phyloP scores from a whole-genome alignment of 2,888 invertebrate species.

The Drosophila cognata region DNA sequence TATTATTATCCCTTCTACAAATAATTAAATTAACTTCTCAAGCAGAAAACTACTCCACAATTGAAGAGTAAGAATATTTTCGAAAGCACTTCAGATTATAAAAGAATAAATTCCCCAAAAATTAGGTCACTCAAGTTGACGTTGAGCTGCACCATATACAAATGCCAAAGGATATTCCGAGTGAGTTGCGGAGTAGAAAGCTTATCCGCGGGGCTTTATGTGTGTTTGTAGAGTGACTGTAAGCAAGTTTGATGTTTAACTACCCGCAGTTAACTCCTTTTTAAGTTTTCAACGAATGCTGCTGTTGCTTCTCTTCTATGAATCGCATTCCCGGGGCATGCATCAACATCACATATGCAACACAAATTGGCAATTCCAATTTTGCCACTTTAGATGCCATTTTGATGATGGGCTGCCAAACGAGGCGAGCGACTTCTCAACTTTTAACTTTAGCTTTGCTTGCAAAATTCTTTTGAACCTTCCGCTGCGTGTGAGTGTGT shows the following conservation, averaged over 20 bases:
- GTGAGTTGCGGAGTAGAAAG: constrained; percentile 9
- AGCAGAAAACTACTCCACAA: not conserved
- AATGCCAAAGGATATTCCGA: constrained; percentile 9
- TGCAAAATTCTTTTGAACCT: constrained; percentile 69
- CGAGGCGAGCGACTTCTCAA: constrained; percentile 46
- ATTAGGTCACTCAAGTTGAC: constrained; percentile 4
- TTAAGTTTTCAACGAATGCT: constrained; percentile 7
- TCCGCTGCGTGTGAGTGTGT: not conserved
- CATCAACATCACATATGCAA: constrained; percentile 48
- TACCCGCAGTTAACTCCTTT: constrained; percentile 46
- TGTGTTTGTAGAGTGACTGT: not conserved
- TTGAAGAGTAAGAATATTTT: constrained; percentile 2
- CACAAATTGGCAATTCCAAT: constrained; percentile 77
- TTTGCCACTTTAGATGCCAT: constrained; percentile 70
- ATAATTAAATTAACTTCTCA: not conserved
- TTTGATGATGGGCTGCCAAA: constrained; percentile 66
- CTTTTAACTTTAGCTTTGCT: constrained; percentile 55
- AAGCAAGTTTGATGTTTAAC: constrained; percentile 49
- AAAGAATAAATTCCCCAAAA: not conserved
- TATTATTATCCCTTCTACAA: not conserved
- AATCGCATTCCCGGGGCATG: constrained; percentile 22
- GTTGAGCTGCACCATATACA: not conserved
- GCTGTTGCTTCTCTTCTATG: constrained; percentile 6
- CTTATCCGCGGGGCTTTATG: constrained; percentile 21
- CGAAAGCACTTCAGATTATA: not conserved